Conservation (phyloP, 92 coral and sea anemone genomes). For the Nematostella vectensis region DNA sequence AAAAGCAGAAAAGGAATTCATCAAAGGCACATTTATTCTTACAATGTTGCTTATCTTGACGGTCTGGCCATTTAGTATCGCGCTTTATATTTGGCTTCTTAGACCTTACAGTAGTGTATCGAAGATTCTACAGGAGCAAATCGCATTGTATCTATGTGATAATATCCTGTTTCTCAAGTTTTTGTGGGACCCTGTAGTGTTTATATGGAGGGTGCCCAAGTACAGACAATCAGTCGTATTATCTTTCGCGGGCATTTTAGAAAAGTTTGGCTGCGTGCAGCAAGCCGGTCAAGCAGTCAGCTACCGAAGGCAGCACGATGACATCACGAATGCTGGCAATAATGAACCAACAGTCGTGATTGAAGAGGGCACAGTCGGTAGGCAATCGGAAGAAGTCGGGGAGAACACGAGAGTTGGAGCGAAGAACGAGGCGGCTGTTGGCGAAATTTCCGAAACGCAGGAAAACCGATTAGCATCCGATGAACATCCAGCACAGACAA, state of each 20-base stretch:
- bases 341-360: not conserved
- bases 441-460: too few relatives aligned
- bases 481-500: too few relatives aligned
- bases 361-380: not conserved
- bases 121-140: slow-evolving; percentile 2
- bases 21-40: slow-evolving; percentile 48
- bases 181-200: slow-evolving; percentile 57
- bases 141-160: slow-evolving; percentile 23
- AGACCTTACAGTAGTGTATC: not conserved
- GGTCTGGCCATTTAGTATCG: slow-evolving; percentile 45
- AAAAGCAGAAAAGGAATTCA: slow-evolving; percentile 52
- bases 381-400: not conserved
- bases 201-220: slow-evolving; percentile 46
- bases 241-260: slow-evolving; percentile 1
- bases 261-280: slow-evolving; percentile 2
- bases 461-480: too few relatives aligned
- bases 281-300: slow-evolving; percentile 4
- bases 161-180: slow-evolving; percentile 49
- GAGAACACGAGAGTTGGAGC: not conserved
- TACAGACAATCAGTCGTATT: slow-evolving; percentile 54
- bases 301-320: slow-evolving; percentile 15
- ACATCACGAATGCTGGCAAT: slow-evolving; percentile 2
- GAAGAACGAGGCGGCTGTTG: too few relatives aligned
- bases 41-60: slow-evolving; percentile 48
- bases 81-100: slow-evolving; percentile 17